Conservation (phyloP, 1,140 invertebrate genomes). For the Lucilia cuprina region DNA sequence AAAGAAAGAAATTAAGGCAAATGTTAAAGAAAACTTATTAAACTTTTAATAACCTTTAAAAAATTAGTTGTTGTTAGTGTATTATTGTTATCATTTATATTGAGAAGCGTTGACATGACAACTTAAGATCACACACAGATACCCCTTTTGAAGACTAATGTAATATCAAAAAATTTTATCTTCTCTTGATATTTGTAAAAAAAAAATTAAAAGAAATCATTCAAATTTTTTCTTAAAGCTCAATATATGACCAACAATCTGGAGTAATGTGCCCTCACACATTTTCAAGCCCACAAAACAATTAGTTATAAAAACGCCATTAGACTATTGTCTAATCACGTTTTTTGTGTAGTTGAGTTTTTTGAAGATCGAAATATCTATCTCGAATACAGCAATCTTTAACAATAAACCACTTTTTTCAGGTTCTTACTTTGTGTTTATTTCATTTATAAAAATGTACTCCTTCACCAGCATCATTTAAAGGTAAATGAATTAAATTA, state of each 20-base stretch:
- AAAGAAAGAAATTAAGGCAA: neutral
- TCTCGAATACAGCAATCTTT: neutral
- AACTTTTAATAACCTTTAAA: neutral
- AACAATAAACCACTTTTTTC: neutral
- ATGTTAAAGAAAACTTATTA: neutral
- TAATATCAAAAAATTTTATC: too few species aligned
- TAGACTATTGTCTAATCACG: conserved; percentile 19
- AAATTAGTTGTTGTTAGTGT: conserved; percentile 34
- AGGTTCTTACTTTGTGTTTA: neutral
- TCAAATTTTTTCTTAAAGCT: conserved; percentile 6
- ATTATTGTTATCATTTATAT: conserved; percentile 50
- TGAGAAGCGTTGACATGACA: conserved; percentile 42
- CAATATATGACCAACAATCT: neutral
- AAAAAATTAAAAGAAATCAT: neutral
- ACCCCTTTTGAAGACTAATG: neutral
- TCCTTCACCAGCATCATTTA: neutral
- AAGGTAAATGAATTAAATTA: neutral
- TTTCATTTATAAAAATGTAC: neutral
- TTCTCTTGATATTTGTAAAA: too few species aligned
- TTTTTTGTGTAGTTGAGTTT: conserved; percentile 12
- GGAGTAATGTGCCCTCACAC: neutral
- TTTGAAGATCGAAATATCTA: neutral
- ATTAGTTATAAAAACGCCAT: neutral
- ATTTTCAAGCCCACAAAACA: neutral
- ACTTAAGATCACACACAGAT: conserved; percentile 29